Evolutionary conservation across 2,888 invertebrate genomes (phyloP), one percentile per base, ranked within the genome.

Genomic region (Aphodius granarius): DNA sequence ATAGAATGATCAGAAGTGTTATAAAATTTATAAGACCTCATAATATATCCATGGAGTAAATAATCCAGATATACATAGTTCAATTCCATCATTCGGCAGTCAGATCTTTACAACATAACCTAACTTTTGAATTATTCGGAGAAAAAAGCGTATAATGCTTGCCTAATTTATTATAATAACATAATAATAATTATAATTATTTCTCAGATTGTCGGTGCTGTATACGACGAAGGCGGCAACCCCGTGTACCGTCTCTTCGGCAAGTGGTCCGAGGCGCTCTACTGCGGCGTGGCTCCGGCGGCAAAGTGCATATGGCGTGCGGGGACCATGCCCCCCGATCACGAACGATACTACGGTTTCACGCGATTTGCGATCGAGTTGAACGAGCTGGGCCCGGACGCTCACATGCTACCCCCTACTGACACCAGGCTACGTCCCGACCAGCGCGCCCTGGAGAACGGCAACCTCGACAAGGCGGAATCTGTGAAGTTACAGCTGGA

Each of bases 291-390:
- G 79, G 90, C 94, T 76, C 91, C 94, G 76, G 93, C 93, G 0
- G 94, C 93, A 0, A 87, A 91, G 78, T 94, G 94, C 81, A 90
- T 95, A 66, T 95, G 95, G 95, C 87, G 94, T 77, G 94, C 94
- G 72, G 94, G 94, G 70, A 92, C 94, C 1, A 92, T 95, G 91
- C 95, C 95, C 0, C 92, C 94, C 16, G 93, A 95, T 80, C 91
- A 92, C 86, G 93, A 94, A 83, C 83, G 92, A 75, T 95, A 94
- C 87, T 95, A 95, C 87, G 95, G 95, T 3, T 95, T 95, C 88
- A 94, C 95, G 3, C 88, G 94, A 80, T 95, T 95, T 88, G 95
- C 95, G 22, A 94, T 95, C 87, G 95, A 95, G 84, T 89, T 95
- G 75, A 95, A 95, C 86, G 95, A 95, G 84, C 81, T 94, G 81